Evolutionary conservation across 2,888 invertebrate species (phyloP).

Genomic region (Pandemis heparana): DNA sequence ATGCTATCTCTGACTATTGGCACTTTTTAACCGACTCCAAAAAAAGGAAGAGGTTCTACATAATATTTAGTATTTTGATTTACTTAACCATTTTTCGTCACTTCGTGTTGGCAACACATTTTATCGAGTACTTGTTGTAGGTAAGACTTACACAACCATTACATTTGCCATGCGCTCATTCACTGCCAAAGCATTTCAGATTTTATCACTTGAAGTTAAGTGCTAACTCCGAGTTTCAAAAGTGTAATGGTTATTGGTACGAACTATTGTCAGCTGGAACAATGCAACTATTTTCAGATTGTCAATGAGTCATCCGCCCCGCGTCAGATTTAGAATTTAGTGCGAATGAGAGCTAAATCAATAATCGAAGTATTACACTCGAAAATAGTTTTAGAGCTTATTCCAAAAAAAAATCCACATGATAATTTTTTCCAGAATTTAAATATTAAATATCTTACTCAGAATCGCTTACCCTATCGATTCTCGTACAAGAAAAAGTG

Average conservation of each 20-base stretch:
- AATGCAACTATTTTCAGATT: conserved; percentile 64
- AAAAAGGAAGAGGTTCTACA: too few relatives aligned
- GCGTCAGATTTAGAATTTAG: conserved; percentile 49
- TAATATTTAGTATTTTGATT: neutral
- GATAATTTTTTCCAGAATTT: too few relatives aligned
- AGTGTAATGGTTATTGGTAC: conserved; percentile 1
- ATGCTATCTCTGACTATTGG: too few relatives aligned
- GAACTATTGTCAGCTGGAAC: conserved; percentile 48
- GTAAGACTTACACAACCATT: conserved; percentile 20
- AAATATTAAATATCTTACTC: too few relatives aligned
- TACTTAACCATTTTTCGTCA: neutral
- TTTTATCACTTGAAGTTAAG: conserved; percentile 6
- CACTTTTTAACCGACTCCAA: too few relatives aligned
- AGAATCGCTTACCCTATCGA: too few relatives aligned
- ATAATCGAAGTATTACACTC: neutral
- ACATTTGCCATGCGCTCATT: neutral
- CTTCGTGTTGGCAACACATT: neutral
- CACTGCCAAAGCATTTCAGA: neutral
- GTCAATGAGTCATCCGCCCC: conserved; percentile 62
- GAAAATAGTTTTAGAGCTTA: neutral
- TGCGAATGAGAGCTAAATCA: conserved; percentile 38
- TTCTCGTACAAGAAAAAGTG: too few relatives aligned
- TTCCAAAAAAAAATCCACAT: too few relatives aligned
- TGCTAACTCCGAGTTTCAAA: neutral
- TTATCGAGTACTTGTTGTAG: conserved; percentile 6